Percentiles rank a stretch among this genome's conserved stretches.
phyloP scores from a whole-genome alignment of 1,140 invertebrate species.

The Cecropterus lyciades region DNA sequence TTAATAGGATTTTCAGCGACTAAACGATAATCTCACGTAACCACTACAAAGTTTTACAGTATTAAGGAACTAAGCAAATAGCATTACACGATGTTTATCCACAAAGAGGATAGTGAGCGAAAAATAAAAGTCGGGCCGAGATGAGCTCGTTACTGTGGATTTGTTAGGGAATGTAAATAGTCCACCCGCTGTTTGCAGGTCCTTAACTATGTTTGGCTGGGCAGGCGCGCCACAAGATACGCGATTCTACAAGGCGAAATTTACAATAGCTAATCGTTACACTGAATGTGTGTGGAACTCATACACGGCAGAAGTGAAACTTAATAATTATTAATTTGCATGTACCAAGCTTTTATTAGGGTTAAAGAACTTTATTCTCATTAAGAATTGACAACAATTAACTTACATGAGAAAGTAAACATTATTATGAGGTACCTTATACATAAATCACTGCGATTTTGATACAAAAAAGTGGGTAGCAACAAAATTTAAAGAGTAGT shows the following conservation, averaged over 20 bases:
- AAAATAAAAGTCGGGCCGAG: constrained; percentile 45
- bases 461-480: no score
- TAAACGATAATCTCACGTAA: neutral
- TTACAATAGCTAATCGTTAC: no score
- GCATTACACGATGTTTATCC: constrained; percentile 30
- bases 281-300: no score
- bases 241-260: neutral
- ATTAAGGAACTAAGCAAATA: constrained; percentile 17
- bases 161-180: constrained; percentile 65
- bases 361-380: no score
- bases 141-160: constrained; percentile 60
- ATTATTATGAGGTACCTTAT: no score
- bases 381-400: no score
- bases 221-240: neutral
- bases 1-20: neutral
- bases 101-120: constrained; percentile 40
- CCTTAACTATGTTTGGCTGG: constrained; percentile 65
- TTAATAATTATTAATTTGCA: no score
- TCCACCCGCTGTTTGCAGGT: constrained; percentile 54
- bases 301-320: no score
- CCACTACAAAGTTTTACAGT: neutral
- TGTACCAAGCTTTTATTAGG: no score
- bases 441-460: no score
- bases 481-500: no score
- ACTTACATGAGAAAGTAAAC: no score